These are phyloP conservation scores for Parnassius mnemosyne DNA, from an alignment of 2,888 invertebrate species.

Conservation along the genomic window DNA sequence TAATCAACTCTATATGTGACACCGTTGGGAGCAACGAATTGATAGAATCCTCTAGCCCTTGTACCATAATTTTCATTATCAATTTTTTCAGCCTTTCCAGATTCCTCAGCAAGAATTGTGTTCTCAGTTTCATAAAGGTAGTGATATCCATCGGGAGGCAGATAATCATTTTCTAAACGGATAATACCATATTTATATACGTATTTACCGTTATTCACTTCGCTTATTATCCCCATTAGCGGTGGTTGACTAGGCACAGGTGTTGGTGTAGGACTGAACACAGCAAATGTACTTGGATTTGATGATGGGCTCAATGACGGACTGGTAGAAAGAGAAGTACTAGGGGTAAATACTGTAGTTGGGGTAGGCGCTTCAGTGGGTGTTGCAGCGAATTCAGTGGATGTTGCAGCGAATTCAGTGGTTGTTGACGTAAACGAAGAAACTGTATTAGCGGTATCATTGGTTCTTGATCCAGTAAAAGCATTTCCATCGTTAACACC, in stretches of 20 bases:
- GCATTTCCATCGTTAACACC: constrained; percentile 7
- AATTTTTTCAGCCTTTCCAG: constrained; percentile 55
- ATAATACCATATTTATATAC: constrained; percentile 54
- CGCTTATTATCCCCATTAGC: background rate
- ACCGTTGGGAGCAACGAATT: constrained; percentile 83
- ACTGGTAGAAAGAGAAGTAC: constrained; percentile 18
- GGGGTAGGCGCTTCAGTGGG: constrained; percentile 17
- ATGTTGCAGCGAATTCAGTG: constrained; percentile 19
- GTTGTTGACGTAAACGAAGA: constrained; percentile 17
- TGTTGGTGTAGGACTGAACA: constrained; percentile 19
- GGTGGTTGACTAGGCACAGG: constrained; percentile 6
- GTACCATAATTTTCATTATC: constrained; percentile 46
- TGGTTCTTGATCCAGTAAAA: background rate
- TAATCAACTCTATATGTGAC: constrained; percentile 78
- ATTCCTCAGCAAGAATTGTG: constrained; percentile 65
- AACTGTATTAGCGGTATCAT: background rate
- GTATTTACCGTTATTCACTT: constrained; percentile 10
- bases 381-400: constrained; percentile 20
- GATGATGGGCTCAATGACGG: constrained; percentile 16
- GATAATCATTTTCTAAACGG: constrained; percentile 53
- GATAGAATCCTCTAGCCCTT: constrained; percentile 79
- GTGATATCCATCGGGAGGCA: constrained; percentile 56
- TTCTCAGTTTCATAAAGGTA: constrained; percentile 67
- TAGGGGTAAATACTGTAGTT: constrained; percentile 25
- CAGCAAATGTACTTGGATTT: constrained; percentile 3